Evolutionary conservation across 1,140 invertebrate species (phyloP).

Genomic region (Frieseomelitta varia): DNA sequence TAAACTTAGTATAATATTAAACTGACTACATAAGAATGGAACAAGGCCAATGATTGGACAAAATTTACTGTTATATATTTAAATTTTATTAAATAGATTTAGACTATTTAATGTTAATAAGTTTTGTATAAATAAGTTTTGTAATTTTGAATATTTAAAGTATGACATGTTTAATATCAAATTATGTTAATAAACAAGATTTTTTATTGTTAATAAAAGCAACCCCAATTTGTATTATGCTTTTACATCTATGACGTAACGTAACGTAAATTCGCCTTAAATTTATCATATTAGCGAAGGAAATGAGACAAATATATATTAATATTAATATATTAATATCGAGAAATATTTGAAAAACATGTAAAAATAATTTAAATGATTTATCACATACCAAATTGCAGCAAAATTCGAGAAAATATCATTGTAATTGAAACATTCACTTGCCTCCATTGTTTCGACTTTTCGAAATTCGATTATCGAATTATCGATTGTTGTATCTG

Average conservation of each 20-base stretch:
- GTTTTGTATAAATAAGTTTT: slow-evolving; percentile 11
- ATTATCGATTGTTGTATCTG: background rate
- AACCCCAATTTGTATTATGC: background rate
- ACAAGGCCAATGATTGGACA: slow-evolving; percentile 14
- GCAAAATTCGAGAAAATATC: background rate
- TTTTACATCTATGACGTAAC: background rate
- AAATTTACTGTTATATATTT: slow-evolving; percentile 20
- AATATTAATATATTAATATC: background rate
- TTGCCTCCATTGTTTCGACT: background rate
- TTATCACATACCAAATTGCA: background rate
- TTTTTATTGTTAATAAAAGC: background rate
- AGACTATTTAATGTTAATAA: background rate
- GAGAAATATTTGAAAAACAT: background rate
- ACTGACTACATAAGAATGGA: background rate
- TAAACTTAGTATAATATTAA: no score
- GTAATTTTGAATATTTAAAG: slow-evolving; percentile 19
- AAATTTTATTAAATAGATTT: background rate
- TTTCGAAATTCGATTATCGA: background rate
- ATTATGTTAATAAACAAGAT: slow-evolving; percentile 20
- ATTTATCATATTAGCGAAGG: no score
- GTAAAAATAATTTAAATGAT: background rate
- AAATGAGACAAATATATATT: background rate
- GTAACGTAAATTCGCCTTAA: no score
- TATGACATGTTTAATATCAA: background rate
- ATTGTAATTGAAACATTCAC: background rate